A percentile compares a stretch with the other conserved stretches of the same genome.
Evolutionary conservation across 2,888 invertebrate species (phyloP).

Genomic region (Scaptomyza flava): DNA sequence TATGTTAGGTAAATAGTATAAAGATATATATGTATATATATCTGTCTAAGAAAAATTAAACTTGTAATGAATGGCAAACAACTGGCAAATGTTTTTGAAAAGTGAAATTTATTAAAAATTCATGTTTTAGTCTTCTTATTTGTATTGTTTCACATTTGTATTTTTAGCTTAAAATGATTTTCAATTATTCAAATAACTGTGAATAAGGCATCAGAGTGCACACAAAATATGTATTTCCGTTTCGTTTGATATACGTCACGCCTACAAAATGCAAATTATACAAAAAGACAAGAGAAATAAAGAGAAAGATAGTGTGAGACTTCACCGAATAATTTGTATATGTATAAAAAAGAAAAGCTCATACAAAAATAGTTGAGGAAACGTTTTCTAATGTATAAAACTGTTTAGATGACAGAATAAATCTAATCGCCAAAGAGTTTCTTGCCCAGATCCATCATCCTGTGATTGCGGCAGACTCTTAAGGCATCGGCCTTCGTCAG

Average conservation of each 20-base stretch:
- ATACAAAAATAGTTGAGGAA: slow-evolving; percentile 52
- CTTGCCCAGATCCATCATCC: slow-evolving; percentile 95
- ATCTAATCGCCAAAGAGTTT: slow-evolving; percentile 92
- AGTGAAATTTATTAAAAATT: slow-evolving; percentile 54
- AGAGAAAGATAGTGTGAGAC: slow-evolving; percentile 15
- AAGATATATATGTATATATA: not conserved
- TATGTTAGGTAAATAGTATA: not conserved
- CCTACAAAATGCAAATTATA: slow-evolving; percentile 30
- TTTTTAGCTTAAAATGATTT: slow-evolving; percentile 52
- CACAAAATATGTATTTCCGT: slow-evolving; percentile 45
- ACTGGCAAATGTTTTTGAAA: slow-evolving; percentile 32
- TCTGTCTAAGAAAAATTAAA: slow-evolving; percentile 1
- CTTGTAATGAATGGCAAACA: slow-evolving; percentile 52
- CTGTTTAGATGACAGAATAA: not conserved
- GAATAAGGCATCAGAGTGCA: slow-evolving; percentile 60
- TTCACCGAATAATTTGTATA: slow-evolving; percentile 35
- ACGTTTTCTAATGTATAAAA: slow-evolving; percentile 29
- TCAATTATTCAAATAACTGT: slow-evolving; percentile 48
- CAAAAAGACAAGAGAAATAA: slow-evolving; percentile 7
- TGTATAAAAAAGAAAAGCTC: slow-evolving; percentile 37
- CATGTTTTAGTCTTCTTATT: slow-evolving; percentile 19
- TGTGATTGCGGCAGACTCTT: slow-evolving; percentile 93
- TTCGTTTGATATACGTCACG: slow-evolving; percentile 39
- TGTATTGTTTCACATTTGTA: slow-evolving; percentile 19
- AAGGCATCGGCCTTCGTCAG: slow-evolving; percentile 93